Conservation (phyloP, 2,113 vertebrate genomes). For the Illadopsis cleaveri region DNA sequence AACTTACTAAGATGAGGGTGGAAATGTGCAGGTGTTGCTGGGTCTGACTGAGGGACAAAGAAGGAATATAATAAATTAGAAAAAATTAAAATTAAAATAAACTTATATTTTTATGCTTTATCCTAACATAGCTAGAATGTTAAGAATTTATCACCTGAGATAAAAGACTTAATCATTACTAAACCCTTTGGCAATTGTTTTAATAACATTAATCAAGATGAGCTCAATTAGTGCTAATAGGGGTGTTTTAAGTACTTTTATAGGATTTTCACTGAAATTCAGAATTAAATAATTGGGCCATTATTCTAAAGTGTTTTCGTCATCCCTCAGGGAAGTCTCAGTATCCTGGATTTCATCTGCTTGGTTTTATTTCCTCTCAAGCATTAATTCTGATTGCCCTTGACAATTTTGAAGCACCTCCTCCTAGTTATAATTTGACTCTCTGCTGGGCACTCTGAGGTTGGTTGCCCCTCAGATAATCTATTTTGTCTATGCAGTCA, state of each 20-base stretch:
- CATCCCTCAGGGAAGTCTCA: conserved; percentile 52
- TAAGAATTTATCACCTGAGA: conserved; percentile 61
- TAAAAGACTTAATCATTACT: conserved; percentile 63
- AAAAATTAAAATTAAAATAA: conserved; percentile 18
- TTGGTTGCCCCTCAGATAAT: conserved; percentile 10
- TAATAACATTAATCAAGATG: conserved; percentile 67
- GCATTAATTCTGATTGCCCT: conserved; percentile 22
- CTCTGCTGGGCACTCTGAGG: neutral
- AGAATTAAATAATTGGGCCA: conserved; percentile 67
- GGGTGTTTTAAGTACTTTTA: conserved; percentile 60
- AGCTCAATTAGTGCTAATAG: conserved; percentile 63
- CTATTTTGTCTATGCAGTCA: conserved; percentile 15
- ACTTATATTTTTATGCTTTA: conserved; percentile 35
- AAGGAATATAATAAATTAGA: neutral
- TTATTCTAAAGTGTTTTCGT: conserved; percentile 60
- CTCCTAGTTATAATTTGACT: conserved; percentile 39
- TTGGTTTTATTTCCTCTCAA: conserved; percentile 37
- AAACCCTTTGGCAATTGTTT: conserved; percentile 57
- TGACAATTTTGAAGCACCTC: neutral
- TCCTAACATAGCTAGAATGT: neutral
- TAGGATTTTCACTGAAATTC: conserved; percentile 70
- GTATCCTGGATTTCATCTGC: conserved; percentile 30
- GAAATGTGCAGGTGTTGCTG: neutral
- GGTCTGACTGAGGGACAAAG: neutral
- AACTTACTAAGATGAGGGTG: neutral